Base-by-base conservation (phyloP, 2,888 invertebrate genomes). In the Phortica okadai region DNA sequence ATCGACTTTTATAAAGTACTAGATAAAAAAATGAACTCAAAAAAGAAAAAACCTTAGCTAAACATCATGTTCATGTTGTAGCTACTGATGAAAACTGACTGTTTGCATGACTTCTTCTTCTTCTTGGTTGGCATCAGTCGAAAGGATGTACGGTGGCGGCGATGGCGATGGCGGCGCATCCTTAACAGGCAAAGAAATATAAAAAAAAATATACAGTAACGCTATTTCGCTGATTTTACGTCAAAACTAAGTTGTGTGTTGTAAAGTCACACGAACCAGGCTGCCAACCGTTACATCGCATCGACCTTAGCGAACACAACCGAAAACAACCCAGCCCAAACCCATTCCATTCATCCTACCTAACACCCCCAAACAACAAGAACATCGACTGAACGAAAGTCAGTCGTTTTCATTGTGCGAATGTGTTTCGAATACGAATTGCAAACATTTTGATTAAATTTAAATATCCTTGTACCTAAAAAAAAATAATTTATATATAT, bases 361-460 rank as follows among this genome's bases (percentile, higher is more conserved):
- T 33, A 33, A 33, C 33, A 4, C 33, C 33, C 33, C 33, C 41
- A 4, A 41, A 25, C 44, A 67, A 41, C 10, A 4, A n/a, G n/a
- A 44, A 41, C n/a, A 16, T 14, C 44, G 42, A 41, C 44, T 44
- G 67, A n/a, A n/a, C 44, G 67, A 14, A 14, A 11, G 67, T 64
- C 41, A 33, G 41, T 33, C 11, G 44, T 21, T 10, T 67, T 67
- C 67, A 42, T 44, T 67, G 41, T n/a, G 67, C 21, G 56, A 72
- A 72, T 56, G 56, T 72, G 70, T 56, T 56, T 54, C 41, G 56
- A 82, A 78, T 77, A 82, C 82, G 82, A 79, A 82, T 79, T 79
- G 81, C 79, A 84, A 85, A 81, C 86, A 85, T 85, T 85, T 85
- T 85, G 85, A 87, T 85, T 84, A 85, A 85, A 85, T 87, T 85